Evolutionary conservation across 2,797 vertebrate species (phyloP), one percentile per base, ranked within the genome.

Genomic region (Malacoraja senta): DNA sequence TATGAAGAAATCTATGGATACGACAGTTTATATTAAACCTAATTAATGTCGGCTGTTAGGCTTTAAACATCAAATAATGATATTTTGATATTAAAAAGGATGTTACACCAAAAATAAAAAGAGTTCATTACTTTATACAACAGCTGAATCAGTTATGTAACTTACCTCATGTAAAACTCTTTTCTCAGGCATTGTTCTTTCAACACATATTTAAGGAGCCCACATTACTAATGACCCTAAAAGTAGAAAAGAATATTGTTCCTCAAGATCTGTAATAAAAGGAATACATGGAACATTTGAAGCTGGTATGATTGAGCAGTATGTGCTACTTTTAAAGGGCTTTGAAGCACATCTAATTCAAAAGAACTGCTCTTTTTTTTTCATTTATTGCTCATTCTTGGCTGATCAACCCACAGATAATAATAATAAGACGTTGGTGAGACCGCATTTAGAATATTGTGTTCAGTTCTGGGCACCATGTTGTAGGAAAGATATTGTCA

Each of bases 1-100:
- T 68, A 19, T 35, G 65, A 32, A 10, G 65, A 88, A 19, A 32
- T 63, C 80, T 83, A 26, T 26, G 15, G 8, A 68, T 35, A 32
- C 68, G n/a, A n/a, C 84, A 88, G n/a, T 88, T 68, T 68, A 32
- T 68, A 68, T 88, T 65, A 88, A 88, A 88, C 7, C 35, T 21
- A 88, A 88, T 88, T 88, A 35, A 35, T 35, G n/a, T 88, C 32
- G 35, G 1, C n/a, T 35, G 61, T 17, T 9, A 68, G 21, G 7
- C 17, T 32, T 19, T 65, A 86, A 77, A 88, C 15, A 21, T 17
- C n/a, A 88, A 21, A 21, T 88, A 6, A 88, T 88, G 6, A 68
- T 68, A 88, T 68, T 68, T 88, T 88, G 84, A 88, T 32, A 21
- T 65, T 65, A 88, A 88, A 10, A 32, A 65, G 63, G 13, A 32